Base-by-base conservation (phyloP, 2,113 vertebrate genomes). In the Mola mola region DNA sequence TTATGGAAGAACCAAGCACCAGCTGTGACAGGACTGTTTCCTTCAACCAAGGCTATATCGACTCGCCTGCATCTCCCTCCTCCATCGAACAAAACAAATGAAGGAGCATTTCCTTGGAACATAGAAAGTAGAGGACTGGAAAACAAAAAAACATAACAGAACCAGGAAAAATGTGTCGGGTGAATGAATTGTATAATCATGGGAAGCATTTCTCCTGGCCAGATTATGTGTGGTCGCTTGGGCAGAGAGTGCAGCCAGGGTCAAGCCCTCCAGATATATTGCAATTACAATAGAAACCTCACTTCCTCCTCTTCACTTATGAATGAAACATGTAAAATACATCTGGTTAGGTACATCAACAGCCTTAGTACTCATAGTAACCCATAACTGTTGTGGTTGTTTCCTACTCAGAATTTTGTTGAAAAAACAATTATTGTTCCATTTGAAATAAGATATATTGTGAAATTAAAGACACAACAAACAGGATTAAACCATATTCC, bases 51-150 rank as follows among this genome's bases (percentile, higher is more conserved):
- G 67, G 75, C 77, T 62, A 59, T 19, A 29, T 59, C 16, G 40
- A 38, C 55, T 61, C 44, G 29, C 24, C 43, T 17, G 50, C 52
- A 0, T 48, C 75, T 46, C 65, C 50, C 29, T 58, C 24, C 51
- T 79, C 66, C 71, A 83, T 75, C 79, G 74, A 46, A 37, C 50
- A 43, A 71, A 77, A 75, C 63, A 73, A 83, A 88, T 75, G 78
- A 53, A 72, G 74, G 81, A 29, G 40, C 40, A 50, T 72, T 72
- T 61, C 36, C 59, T 44, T 36, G 15, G 62, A 83, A 81, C 60
- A 64, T 63, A 66, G 42, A 49, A 72, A 58, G 70, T 4, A 40
- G 55, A 36, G 40, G 28, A 44, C 37, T 42, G 28, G 40, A 44
- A 49, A 36, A 8, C 0, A 1, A 25, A 22, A 2, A 40, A 24